phyloP scores from a whole-genome alignment of 2,113 vertebrate genomes.

The Leiothrix lutea region DNA sequence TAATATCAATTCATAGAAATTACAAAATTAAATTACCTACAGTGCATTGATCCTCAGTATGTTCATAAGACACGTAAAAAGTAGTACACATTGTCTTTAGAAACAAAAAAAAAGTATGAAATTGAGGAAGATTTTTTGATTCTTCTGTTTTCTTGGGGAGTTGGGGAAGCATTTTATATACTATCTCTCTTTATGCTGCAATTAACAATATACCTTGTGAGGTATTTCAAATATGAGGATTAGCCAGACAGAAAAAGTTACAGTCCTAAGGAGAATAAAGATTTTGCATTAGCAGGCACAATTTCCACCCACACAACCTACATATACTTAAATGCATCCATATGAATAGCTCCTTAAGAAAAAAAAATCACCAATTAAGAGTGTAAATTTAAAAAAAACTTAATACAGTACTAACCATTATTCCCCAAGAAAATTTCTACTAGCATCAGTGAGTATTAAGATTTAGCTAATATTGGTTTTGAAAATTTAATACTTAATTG shows the following conservation, averaged over 20 bases:
- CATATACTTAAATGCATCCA: not conserved
- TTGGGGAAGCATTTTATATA: not conserved
- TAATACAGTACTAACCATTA: not conserved
- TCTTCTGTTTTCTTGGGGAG: not conserved
- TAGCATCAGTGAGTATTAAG: not conserved
- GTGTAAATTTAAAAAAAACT: not conserved
- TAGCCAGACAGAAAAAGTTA: not conserved
- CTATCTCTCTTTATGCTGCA: not conserved
- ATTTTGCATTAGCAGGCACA: not conserved
- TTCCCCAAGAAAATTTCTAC: not conserved
- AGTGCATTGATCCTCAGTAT: not conserved
- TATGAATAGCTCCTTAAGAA: not conserved
- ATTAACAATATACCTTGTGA: not conserved
- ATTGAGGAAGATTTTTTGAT: not conserved
- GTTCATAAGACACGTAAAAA: not conserved
- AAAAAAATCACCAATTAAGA: not conserved
- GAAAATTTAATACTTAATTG: not conserved
- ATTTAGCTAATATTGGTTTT: not conserved
- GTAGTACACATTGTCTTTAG: not conserved
- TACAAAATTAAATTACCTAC: not conserved
- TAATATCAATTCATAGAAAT: not conserved
- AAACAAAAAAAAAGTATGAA: fast-evolving
- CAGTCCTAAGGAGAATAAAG: not conserved
- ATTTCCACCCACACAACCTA: not conserved
- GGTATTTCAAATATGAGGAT: not conserved